Evolutionary conservation across 92 coral and sea anemone species (phyloP).

Genomic region (Phenganax stokvisi): DNA sequence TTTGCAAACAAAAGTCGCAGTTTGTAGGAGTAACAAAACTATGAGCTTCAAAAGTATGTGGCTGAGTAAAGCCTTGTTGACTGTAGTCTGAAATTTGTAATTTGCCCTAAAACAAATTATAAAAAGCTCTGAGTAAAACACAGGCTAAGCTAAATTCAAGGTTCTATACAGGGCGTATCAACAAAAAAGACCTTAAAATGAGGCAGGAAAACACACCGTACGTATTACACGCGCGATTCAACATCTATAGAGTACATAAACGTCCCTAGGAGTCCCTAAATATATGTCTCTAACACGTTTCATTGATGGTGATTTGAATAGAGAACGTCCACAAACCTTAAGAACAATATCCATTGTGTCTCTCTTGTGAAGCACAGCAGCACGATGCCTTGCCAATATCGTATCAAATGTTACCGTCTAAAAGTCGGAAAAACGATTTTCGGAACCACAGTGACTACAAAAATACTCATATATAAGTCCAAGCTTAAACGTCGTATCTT

Average conservation of each 20-base stretch:
- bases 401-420: slow-evolving; percentile 46
- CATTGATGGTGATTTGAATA: not conserved
- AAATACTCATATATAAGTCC: too few relatives aligned
- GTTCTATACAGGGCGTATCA: not conserved
- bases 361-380: slow-evolving; percentile 77
- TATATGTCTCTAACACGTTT: not conserved
- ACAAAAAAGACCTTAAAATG: not conserved
- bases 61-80: slow-evolving; percentile 94
- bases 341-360: slow-evolving; percentile 85
- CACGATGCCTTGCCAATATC: slow-evolving; percentile 60
- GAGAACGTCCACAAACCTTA: slow-evolving; percentile 51
- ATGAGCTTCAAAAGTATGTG: slow-evolving; percentile 82
- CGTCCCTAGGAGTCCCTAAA: not conserved
- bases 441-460: not conserved
- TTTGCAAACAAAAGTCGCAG: slow-evolving; percentile 81
- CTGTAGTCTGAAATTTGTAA: slow-evolving; percentile 89
- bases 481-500: too few relatives aligned
- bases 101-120: slow-evolving; percentile 63
- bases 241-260: not conserved
- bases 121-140: too few relatives aligned
- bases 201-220: too few relatives aligned
- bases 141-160: not conserved
- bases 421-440: not conserved
- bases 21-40: slow-evolving; percentile 89
- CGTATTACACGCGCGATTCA: too few relatives aligned